These are phyloP conservation scores for Neodiprion fabricii DNA, from an alignment of 1,140 invertebrate species.

Conservation along the genomic window DNA sequence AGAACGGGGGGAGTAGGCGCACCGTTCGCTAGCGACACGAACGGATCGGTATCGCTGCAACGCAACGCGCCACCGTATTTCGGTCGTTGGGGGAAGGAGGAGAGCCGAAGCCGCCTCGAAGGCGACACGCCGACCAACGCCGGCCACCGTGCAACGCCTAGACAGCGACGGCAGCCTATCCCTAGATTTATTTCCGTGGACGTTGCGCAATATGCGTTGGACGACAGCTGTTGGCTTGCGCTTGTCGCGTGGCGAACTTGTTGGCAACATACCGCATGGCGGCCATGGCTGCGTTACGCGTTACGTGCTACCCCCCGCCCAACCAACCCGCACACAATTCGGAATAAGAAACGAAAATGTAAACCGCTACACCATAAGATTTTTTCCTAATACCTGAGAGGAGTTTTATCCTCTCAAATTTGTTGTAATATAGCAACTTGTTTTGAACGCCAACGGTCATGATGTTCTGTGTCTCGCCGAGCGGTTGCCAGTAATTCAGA, in stretches of 20 bases:
- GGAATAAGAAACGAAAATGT: too few species aligned
- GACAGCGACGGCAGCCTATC: neutral
- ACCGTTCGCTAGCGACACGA: neutral
- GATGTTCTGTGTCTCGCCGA: neutral
- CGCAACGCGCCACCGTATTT: neutral
- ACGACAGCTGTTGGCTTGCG: conserved; percentile 5
- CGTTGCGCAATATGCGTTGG: neutral
- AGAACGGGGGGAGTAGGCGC: neutral
- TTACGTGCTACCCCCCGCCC: neutral
- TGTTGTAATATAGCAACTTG: neutral
- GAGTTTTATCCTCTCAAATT: neutral
- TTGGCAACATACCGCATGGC: neutral
- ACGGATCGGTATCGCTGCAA: neutral
- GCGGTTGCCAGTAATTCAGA: neutral
- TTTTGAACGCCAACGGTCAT: neutral
- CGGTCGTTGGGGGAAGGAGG: neutral
- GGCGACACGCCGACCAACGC: neutral
- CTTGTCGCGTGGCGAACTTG: neutral
- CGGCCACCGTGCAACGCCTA: neutral
- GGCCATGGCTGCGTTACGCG: neutral
- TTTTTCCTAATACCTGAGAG: neutral
- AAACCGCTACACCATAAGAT: neutral
- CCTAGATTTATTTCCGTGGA: conserved; percentile 2
- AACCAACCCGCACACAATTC: too few species aligned
- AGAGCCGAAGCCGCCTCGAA: too few species aligned